Base-by-base conservation (phyloP, 2,888 invertebrate genomes). In the Elegia similella region DNA sequence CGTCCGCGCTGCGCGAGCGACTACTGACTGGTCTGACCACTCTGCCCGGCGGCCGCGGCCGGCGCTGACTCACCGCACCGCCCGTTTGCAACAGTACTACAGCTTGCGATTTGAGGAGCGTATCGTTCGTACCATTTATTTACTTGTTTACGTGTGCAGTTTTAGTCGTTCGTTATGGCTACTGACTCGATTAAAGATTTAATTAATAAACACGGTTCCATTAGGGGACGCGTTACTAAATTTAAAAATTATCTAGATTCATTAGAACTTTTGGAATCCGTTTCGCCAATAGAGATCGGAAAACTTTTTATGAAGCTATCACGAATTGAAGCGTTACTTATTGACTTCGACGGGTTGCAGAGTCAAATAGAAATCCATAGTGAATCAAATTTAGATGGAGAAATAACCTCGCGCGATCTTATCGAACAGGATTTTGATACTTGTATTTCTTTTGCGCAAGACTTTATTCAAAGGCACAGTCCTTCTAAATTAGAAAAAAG, bases 281-380 rank as follows among this genome's bases (percentile, higher is more conserved):
- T 57, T 55, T 55, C 57, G 10, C 15, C 29, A 10, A 15, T 58
- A 10, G 53, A 60, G 23, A n/a, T 55, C 13, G 56, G 48, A n/a
- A 56, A 48, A 13, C 56, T 58, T 30, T 15, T 53, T 44, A 43
- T 56, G 48, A 58, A 58, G 32, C 34, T 58, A 34, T 52, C 60
- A 15, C 52, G 57, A 44, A 53, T 56, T 1, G 48, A 60, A 54
- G 47, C 44, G 15, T 44, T 60, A 42, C 58, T 58, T 23, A 48
- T 52, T 48, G 56, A 57, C n/a, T 61, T 53, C 38, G 61, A 61
- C 48, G 55, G 47, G 46, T 29, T 61, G 55, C 61, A 61, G 32
- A 55, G 30, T 23, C 61, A 59, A 53, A 55, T 61, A 43, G 59
- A 61, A 32, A n/a, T 52, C 34, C 32, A 43, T 30, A 30, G 30